Evolutionary conservation across 64 coral and sea anemone genomes (phyloP).

Genomic region (Exaiptasia diaphana): DNA sequence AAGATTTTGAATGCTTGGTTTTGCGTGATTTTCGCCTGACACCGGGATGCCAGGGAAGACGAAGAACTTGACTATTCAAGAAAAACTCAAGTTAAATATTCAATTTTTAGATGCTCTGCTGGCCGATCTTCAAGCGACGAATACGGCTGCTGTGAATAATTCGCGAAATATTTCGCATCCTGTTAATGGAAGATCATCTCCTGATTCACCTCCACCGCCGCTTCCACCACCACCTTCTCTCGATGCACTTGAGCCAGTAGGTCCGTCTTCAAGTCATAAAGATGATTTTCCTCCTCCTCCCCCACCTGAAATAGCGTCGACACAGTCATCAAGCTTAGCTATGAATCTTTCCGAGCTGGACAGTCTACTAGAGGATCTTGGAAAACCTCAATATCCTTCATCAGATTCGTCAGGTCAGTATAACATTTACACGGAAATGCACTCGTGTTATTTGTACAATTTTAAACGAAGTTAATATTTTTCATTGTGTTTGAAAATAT

Average conservation of each 20-base stretch:
- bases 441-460: background rate
- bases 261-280: background rate
- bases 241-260: conserved; percentile 61
- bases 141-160: conserved; percentile 40
- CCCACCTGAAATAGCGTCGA: conserved; percentile 18
- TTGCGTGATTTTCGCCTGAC: background rate
- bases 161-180: background rate
- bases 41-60: conserved; percentile 80
- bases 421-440: too few species aligned
- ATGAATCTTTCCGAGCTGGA: conserved; percentile 75
- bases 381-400: conserved; percentile 31
- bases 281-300: conserved; percentile 59
- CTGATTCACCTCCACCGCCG: conserved; percentile 64
- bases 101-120: conserved; percentile 99
- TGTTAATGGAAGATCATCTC: conserved; percentile 66
- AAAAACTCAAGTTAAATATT: conserved; percentile 97
- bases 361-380: conserved; percentile 66
- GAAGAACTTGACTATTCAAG: conserved; percentile 66
- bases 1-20: background rate
- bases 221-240: conserved; percentile 80
- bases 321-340: conserved; percentile 58
- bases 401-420: conserved; percentile 28
- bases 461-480: too few species aligned
- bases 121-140: conserved; percentile 92
- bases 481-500: too few species aligned